Base-by-base conservation (phyloP, 2,888 invertebrate species). In the Nowickia ferox region DNA sequence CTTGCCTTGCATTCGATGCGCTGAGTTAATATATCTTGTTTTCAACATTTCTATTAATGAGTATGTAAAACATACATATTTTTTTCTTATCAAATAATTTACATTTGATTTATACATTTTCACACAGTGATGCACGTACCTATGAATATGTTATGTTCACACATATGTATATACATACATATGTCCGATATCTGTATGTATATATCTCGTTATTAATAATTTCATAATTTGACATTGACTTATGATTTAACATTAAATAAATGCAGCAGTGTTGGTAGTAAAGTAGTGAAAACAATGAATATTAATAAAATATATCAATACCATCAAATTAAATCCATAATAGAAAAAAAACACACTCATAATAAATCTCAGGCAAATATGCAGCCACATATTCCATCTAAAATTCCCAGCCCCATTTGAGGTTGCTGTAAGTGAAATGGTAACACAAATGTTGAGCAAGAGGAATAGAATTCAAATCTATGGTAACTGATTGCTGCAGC, bases 211-310 rank as follows among this genome's bases (percentile, higher is more conserved):
- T 72, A 77, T 59, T 17, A 76, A 72, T 82, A 42, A 59, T 85
- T 68, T 48, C 61, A 68, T 85, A 76, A 85, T 74, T 81, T 82
- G 81, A 85, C 85, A 82, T 85, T 85, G 81, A 85, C 51, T 78
- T 82, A 85, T 82, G 61, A 19, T 51, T 66, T 55, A 69, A 57
- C 72, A 72, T 72, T 53, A 46, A 77, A 15, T 40, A 40, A 57
- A 46, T 66, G 40, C 22, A 51, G 9, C 65, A 38, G 17, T 66
- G 11, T 74, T 30, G 11, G 61, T 74, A 40, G 42, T 55, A 22
- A 38, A 57, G 55, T 55, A 46, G 57, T 57, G 10, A 17, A 22
- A n/a, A 48, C 0, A n/a, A 44, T 17, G 0, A 42, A 42, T 68
- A 55, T 69, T 46, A 75, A 69, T 69, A 61, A 77, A 72, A 84